Base-by-base conservation (phyloP, 2,113 vertebrate genomes). In the Albula goreensis region DNA sequence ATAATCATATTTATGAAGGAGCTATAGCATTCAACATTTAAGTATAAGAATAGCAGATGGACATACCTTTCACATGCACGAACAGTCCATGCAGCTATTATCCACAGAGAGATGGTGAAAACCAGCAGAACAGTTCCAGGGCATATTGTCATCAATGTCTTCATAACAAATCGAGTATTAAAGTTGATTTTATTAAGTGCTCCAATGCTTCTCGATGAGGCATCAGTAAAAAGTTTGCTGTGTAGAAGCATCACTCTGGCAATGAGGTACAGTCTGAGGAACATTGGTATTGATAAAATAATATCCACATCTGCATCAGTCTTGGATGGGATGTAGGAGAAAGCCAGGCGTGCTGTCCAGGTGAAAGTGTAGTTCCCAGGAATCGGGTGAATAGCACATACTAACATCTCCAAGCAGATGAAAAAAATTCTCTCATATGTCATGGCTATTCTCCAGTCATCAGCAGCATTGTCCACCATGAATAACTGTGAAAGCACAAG, bases 361-460 rank as follows among this genome's bases (percentile, higher is more conserved):
- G 97, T 99, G 96, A 99, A 99, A 63, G 97, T 99, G 91, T 99
- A 99, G 91, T 99, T 98, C 92, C 98, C 98, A 89, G 98, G 98
- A 93, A 99, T 98, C 92, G 98, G 98, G 93, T 99, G 98, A 92
- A 99, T 98, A 95, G 98, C 98, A 93, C 98, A 99, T 91, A 99
- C 97, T 88, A 99, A 94, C 95, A 99, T 98, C 96, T 99, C 98
- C 96, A 99, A 95, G 95, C 98, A 99, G 94, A 99, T 97, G 95
- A 99, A 99, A 95, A 99, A 99, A 95, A 99, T 99, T 94, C 98
- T 97, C 93, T 99, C 97, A 63, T 99, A 98, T 90, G 98, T 99
- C 98, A 99, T 99, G 96, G 98, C 98, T 97, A 99, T 99, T 96
- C 98, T 98, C 98, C 98, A 99, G 96, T 99, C 98, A 93, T 99